A percentile compares a stretch with the other conserved stretches of the same genome.
Evolutionary conservation across 2,113 vertebrate species (phyloP).

Genomic region (Nematolebias whitei): DNA sequence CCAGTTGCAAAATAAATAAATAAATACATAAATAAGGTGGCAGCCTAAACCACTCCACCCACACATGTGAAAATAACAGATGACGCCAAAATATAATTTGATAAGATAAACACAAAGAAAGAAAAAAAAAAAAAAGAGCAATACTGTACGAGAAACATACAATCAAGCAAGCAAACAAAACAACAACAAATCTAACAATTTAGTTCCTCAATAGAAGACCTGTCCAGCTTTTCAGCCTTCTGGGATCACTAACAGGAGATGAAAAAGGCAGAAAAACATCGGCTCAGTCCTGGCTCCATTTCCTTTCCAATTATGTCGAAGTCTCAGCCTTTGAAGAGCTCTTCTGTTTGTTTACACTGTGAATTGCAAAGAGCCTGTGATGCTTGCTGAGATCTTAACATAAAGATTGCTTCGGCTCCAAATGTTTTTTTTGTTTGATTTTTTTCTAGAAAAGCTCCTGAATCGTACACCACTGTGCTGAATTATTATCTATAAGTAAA

Average conservation of each 20-base stretch:
- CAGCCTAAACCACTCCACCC: constrained; percentile 8
- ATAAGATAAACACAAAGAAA: background rate
- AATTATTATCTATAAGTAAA: constrained; percentile 23
- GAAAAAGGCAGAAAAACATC: constrained; percentile 50
- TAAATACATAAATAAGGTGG: background rate
- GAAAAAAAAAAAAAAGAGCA: background rate
- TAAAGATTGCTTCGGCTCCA: constrained; percentile 36
- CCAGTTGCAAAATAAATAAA: background rate
- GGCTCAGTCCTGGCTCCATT: constrained; percentile 59
- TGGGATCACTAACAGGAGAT: constrained; percentile 58
- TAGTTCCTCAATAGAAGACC: constrained; percentile 36
- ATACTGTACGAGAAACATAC: background rate
- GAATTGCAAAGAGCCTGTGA: constrained; percentile 60
- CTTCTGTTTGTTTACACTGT: constrained; percentile 67
- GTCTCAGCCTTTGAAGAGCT: constrained; percentile 66
- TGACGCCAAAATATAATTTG: constrained; percentile 8
- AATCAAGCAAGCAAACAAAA: constrained; percentile 9
- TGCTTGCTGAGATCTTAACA: constrained; percentile 60
- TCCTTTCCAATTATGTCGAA: constrained; percentile 68
- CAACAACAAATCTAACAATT: background rate
- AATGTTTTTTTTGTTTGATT: constrained; percentile 31
- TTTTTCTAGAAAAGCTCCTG: constrained; percentile 32
- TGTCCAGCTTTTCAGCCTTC: constrained; percentile 39
- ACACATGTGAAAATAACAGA: constrained; percentile 11
- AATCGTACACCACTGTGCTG: constrained; percentile 12